Evolutionary conservation across 2,888 invertebrate genomes (phyloP).

Genomic region (Cremastinae sp.): DNA sequence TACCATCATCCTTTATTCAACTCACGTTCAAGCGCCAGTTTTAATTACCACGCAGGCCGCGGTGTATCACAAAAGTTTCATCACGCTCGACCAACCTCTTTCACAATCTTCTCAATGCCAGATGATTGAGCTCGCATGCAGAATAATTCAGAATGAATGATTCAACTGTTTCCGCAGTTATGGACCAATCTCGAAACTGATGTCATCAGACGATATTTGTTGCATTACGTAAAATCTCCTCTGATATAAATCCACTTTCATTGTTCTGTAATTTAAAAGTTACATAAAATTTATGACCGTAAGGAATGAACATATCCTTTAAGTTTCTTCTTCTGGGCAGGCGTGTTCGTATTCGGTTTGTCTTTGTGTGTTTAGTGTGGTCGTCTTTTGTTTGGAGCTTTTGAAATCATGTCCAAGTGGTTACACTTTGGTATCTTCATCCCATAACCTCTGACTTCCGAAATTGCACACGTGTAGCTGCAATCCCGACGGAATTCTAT

Average conservation of each 20-base stretch:
- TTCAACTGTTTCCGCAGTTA: background rate
- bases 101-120: slow-evolving; percentile 34
- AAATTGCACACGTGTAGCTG: slow-evolving; percentile 49
- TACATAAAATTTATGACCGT: no score
- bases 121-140: slow-evolving; percentile 30
- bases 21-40: slow-evolving; percentile 68
- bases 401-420: slow-evolving; percentile 17
- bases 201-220: no score
- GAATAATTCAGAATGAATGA: background rate
- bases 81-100: slow-evolving; percentile 54
- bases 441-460: slow-evolving; percentile 44
- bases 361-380: no score
- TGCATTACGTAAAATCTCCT: no score
- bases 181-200: no score
- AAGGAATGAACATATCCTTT: no score
- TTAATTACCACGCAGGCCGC: slow-evolving; percentile 67
- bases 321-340: no score
- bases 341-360: no score
- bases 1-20: slow-evolving; percentile 65
- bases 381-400: background rate
- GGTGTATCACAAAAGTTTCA: slow-evolving; percentile 71
- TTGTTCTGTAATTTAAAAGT: no score
- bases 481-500: slow-evolving; percentile 53
- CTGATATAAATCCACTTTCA: no score
- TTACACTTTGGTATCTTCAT: slow-evolving; percentile 8